Conservation (phyloP, 2,797 vertebrate genomes). For the Sebastes oblongus region DNA sequence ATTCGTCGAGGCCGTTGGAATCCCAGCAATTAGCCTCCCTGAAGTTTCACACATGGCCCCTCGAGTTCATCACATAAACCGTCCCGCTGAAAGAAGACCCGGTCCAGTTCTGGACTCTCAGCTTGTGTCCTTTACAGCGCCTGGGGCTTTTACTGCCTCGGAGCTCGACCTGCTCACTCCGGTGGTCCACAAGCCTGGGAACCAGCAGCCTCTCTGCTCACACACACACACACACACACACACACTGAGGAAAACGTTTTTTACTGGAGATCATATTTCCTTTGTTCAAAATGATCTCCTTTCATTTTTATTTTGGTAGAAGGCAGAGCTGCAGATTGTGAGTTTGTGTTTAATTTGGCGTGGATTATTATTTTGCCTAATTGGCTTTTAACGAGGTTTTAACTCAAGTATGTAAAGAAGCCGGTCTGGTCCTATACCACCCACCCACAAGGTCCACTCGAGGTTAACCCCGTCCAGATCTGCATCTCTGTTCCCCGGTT, state of each 20-base stretch:
- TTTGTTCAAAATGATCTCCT: conserved; percentile 60
- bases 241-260: not conserved
- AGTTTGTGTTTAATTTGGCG: conserved; percentile 70
- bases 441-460: conserved; percentile 65
- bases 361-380: conserved; percentile 75
- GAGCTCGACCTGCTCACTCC: conserved; percentile 53
- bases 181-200: conserved; percentile 66
- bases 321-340: conserved; percentile 53
- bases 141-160: conserved; percentile 56
- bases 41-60: conserved; percentile 79
- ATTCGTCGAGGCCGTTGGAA: conserved; percentile 83
- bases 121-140: conserved; percentile 56
- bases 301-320: conserved; percentile 64
- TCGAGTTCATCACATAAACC: conserved; percentile 75
- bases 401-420: conserved; percentile 64
- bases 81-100: conserved; percentile 71
- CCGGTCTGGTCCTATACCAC: conserved; percentile 55
- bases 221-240: conserved; percentile 14
- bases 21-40: conserved; percentile 80
- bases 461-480: conserved; percentile 70
- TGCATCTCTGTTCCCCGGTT: not conserved
- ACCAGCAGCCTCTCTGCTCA: conserved; percentile 40
- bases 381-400: conserved; percentile 79
- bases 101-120: conserved; percentile 48
- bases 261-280: conserved; percentile 61